Evolutionary conservation across 2,113 vertebrate species (phyloP).

Genomic region (Calyptommatus sinebrachiatus): DNA sequence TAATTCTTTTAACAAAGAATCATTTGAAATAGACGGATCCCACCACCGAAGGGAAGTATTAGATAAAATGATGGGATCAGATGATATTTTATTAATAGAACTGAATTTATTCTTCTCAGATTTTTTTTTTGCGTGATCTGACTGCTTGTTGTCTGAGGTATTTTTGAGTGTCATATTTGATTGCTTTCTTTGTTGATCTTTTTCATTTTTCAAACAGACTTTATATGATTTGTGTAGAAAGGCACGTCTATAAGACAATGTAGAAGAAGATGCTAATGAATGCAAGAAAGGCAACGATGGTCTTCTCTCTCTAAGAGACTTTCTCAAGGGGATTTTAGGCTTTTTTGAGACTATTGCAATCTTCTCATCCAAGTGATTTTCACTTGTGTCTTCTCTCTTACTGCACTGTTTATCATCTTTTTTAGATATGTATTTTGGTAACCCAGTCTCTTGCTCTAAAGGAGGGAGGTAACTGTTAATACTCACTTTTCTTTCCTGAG

Average conservation of each 20-base stretch:
- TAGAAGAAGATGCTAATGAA: constrained; percentile 81
- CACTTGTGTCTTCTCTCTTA: constrained; percentile 37
- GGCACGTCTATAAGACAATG: constrained; percentile 83
- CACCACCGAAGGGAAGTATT: constrained; percentile 87
- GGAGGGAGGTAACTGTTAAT: constrained; percentile 77
- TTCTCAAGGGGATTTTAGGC: constrained; percentile 70
- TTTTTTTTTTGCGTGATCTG: constrained; percentile 49
- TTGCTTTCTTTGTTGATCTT: constrained; percentile 66
- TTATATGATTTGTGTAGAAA: constrained; percentile 84
- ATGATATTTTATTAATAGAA: constrained; percentile 72
- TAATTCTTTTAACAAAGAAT: constrained; percentile 83
- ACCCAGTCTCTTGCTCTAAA: constrained; percentile 60
- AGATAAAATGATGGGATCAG: constrained; percentile 81
- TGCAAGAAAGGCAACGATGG: constrained; percentile 84
- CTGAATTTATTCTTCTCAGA: constrained; percentile 60
- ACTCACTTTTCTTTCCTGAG: constrained; percentile 86
- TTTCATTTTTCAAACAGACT: constrained; percentile 80
- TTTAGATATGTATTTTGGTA: constrained; percentile 58
- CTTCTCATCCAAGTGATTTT: constrained; percentile 37
- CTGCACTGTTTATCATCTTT: constrained; percentile 42
- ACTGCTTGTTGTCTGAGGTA: constrained; percentile 56
- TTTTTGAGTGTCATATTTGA: constrained; percentile 66
- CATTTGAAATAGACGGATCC: constrained; percentile 81
- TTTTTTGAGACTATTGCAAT: constrained; percentile 48
- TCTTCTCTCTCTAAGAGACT: constrained; percentile 84